Conservation (phyloP, 2,888 invertebrate genomes). For the Thumatha senex region DNA sequence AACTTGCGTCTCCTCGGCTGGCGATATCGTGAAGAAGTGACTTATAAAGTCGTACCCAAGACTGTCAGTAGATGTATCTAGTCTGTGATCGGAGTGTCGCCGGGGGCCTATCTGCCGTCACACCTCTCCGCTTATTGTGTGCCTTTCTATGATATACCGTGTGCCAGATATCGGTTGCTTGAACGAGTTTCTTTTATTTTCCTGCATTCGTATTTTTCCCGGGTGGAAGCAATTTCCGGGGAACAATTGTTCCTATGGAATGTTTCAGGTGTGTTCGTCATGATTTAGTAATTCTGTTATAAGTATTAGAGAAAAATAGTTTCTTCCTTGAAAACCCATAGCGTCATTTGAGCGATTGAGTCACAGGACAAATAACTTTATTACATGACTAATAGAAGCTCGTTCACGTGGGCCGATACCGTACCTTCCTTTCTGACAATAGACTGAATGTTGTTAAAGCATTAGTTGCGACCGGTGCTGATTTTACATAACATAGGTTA, state of each 20-base stretch:
- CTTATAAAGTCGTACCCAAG: slow-evolving; percentile 70
- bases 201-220: slow-evolving; percentile 11
- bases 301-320: too few species aligned
- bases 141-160: slow-evolving; percentile 79
- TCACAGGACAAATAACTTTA: slow-evolving; percentile 41
- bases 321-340: slow-evolving; percentile 20
- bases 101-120: slow-evolving; percentile 79
- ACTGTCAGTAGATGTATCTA: slow-evolving; percentile 80
- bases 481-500: slow-evolving; percentile 79
- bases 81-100: slow-evolving; percentile 82
- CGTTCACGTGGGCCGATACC: slow-evolving; percentile 55
- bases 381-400: slow-evolving; percentile 58
- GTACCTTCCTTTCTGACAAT: slow-evolving; percentile 82
- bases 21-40: slow-evolving; percentile 61
- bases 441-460: slow-evolving; percentile 82
- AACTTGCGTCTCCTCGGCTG: slow-evolving; percentile 51
- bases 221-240: slow-evolving; percentile 8
- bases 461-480: slow-evolving; percentile 82
- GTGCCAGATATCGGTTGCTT: slow-evolving; percentile 56
- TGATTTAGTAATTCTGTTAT: neutral
- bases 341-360: slow-evolving; percentile 29
- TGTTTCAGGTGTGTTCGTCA: slow-evolving; percentile 6
- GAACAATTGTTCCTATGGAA: slow-evolving; percentile 4
- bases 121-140: slow-evolving; percentile 81
- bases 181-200: slow-evolving; percentile 50